Base-by-base conservation (phyloP, 2,888 invertebrate genomes). In the Polietes domitor region DNA sequence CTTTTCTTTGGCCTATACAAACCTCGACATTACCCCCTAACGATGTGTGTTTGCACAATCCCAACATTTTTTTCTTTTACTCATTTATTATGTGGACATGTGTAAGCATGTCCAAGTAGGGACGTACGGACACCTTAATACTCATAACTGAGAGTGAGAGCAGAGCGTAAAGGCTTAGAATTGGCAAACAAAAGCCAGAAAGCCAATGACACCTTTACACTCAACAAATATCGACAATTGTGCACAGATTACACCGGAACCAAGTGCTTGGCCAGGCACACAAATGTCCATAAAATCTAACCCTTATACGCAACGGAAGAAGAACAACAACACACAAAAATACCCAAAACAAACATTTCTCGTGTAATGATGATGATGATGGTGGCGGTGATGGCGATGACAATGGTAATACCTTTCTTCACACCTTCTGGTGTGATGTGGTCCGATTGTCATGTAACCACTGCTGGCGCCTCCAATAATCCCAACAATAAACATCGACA, bases 401-500 rank as follows among this genome's bases (percentile, higher is more conserved):
- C 55, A 6, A 21, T 21, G 50, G 50, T 50, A 50, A 55, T 19
- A 15, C n/a, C 61, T 7, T 28, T 37, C 65, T 65, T 65, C 17
- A 41, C 65, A 65, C 65, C 65, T 65, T 65, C 7, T 41, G 32
- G 17, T 41, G 37, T 41, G 65, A 65, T 65, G 17, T 41, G 32
- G 17, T 41, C 19, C 19, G 65, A 65, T 65, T 37, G 41, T 17
- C 37, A n/a, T 19, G 1, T 1, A 26, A 37, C 53, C 37, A 65
- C 37, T 37, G 19, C 41, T 37, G 65, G 65, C 65, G 65, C 65
- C 65, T 17, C 12, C 37, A 19, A 65, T 65, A 65, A 65, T 65
- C 65, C 65, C 65, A 61, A 61, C 24, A 61, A 61, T 61, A 61
- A 61, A 61, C 61, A 19, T 15, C 47, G 47, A 47, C n/a, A 47